These are phyloP conservation scores for Drosophila emarginata DNA, from an alignment of 2,888 invertebrate genomes.

Conservation along the genomic window DNA sequence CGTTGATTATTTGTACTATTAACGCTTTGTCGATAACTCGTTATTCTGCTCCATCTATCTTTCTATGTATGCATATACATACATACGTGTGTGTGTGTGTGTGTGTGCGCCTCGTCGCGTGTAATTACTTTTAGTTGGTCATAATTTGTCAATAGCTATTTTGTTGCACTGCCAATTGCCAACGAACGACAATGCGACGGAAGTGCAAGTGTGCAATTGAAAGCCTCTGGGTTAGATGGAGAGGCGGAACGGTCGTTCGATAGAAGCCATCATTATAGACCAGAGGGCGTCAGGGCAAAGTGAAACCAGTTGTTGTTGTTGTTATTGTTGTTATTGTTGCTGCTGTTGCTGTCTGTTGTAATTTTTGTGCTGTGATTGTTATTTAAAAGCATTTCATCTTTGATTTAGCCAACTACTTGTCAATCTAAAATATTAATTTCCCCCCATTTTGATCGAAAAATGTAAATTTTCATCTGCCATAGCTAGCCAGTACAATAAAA, in stretches of 20 bases:
- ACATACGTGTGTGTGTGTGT: slow-evolving; percentile 23
- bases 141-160: slow-evolving; percentile 77
- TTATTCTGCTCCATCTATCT: slow-evolving; percentile 46
- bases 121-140: slow-evolving; percentile 76
- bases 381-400: too few relatives aligned
- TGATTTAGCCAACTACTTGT: background rate
- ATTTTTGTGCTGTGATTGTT: too few relatives aligned
- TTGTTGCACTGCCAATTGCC: slow-evolving; percentile 61
- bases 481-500: too few relatives aligned
- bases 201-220: slow-evolving; percentile 67
- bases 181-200: slow-evolving; percentile 43
- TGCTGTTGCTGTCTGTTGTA: too few relatives aligned
- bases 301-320: slow-evolving; percentile 32
- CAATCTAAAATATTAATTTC: too few relatives aligned
- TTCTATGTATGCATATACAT: background rate
- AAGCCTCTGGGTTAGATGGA: background rate
- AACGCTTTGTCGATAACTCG: slow-evolving; percentile 71
- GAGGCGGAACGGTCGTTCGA: background rate
- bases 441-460: too few relatives aligned
- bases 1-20: slow-evolving; percentile 74
- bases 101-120: slow-evolving; percentile 49
- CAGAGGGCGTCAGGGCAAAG: slow-evolving; percentile 16
- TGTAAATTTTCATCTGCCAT: too few relatives aligned
- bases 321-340: background rate
- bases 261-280: background rate